Evolutionary conservation across 1,140 invertebrate genomes (phyloP), one percentile per base, ranked within the genome.

Genomic region (Anoplophora glabripennis): DNA sequence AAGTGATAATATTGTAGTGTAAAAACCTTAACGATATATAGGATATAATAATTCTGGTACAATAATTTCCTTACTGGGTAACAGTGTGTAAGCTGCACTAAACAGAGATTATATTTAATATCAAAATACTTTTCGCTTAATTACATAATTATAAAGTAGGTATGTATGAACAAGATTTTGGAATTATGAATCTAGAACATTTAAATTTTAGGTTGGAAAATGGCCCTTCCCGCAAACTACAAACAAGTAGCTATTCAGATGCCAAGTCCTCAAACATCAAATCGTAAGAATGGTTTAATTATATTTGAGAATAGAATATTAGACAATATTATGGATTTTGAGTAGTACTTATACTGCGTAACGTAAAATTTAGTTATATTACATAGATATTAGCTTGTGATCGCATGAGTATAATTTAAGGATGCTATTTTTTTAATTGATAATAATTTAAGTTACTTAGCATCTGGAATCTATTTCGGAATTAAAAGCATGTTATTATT

Each of bases 211-310:
- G 48, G 28, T 40, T 38, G 5, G 8, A 58, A 7, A 58, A 87
- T 89, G 88, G 86, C 88, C 63, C 77, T 88, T 61, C 86, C 86
- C 64, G 80, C 79, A 63, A 89, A 86, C 74, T 89, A 89, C 67
- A 89, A 89, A 75, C 86, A 88, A 81, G 81, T 84, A 66, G 83
- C 86, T 55, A 81, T 85, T 74, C 80, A 83, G 62, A 83, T 87
- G 69, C 80, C 85, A 65, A 83, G 78, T 55, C 74, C 72, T 14
- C 75, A 71, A 61, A 71, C 66, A 48, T 70, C 68, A 69, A 76
- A 78, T 51, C 78, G 79, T 77, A 76, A 78, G 76, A 71, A 54
- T 45, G 15, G 28, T 59, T 37, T 45, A 38, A 18, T 53, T 40
- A 59, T 42, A 37, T 64, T 15, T 52, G 12, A 21, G 40, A 40